phyloP scores from a whole-genome alignment of 2,797 vertebrate genomes.

The Scomberomorus guttatus region DNA sequence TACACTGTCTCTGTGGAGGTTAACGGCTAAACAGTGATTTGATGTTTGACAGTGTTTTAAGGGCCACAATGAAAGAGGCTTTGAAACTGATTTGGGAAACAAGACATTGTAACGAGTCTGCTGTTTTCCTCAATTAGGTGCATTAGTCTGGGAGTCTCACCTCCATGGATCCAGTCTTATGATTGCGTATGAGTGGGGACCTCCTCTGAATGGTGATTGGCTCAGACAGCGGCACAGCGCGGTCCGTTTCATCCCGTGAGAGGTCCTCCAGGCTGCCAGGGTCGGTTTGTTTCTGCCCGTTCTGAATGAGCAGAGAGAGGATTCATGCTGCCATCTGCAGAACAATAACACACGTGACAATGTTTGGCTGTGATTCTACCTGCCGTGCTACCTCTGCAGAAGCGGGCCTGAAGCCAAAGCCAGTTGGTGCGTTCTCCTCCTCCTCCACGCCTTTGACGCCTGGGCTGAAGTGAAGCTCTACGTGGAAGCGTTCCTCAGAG shows the following conservation, averaged over 20 bases:
- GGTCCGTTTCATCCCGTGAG: constrained; percentile 88
- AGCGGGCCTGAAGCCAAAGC: constrained; percentile 95
- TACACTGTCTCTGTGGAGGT: background rate
- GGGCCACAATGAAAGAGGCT: background rate
- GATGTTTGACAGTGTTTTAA: background rate
- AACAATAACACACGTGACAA: rapidly evolving
- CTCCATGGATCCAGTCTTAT: constrained; percentile 99
- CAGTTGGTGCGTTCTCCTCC: constrained; percentile 92
- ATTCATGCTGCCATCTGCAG: background rate
- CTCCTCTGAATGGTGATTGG: constrained; percentile 87
- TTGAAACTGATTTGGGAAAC: background rate
- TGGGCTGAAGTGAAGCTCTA: constrained; percentile 98
- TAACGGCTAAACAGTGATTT: background rate
- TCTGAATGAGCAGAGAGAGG: constrained; percentile 77
- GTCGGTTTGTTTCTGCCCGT: constrained; percentile 91
- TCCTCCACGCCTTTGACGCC: constrained; percentile 96
- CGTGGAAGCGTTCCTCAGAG: constrained; percentile 97
- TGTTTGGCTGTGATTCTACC: constrained; percentile 31
- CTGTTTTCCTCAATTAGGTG: no score
- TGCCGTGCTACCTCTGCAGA: constrained; percentile 91
- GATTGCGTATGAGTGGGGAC: constrained; percentile 92
- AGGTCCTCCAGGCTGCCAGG: constrained; percentile 94
- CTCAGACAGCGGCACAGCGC: constrained; percentile 86
- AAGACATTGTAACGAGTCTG: background rate
- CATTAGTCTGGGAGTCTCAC: constrained; percentile 74